These are phyloP conservation scores for Agonopterix heracliana DNA, from an alignment of 2,888 invertebrate species.

Conservation along the genomic window DNA sequence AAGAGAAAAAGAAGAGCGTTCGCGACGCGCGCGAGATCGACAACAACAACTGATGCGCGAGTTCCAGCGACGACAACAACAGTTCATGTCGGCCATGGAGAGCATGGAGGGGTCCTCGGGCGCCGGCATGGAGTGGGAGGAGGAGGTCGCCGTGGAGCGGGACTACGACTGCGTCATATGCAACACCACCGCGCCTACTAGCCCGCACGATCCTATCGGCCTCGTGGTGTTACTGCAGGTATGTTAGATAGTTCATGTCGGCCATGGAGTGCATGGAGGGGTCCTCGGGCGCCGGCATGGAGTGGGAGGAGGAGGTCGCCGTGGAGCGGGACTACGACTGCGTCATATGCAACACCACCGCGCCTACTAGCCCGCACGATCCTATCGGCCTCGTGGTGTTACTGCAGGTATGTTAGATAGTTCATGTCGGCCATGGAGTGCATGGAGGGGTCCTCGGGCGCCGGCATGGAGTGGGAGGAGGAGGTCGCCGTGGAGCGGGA, in stretches of 20 bases:
- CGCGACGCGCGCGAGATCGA: slow-evolving; percentile 89
- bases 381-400: slow-evolving; percentile 91
- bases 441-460: slow-evolving; percentile 61
- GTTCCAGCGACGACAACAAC: slow-evolving; percentile 92
- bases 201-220: slow-evolving; percentile 85
- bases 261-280: slow-evolving; percentile 62
- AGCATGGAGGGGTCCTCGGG: slow-evolving; percentile 56
- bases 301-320: slow-evolving; percentile 80
- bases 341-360: slow-evolving; percentile 95
- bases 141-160: slow-evolving; percentile 77
- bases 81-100: slow-evolving; percentile 84
- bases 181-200: slow-evolving; percentile 91
- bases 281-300: slow-evolving; percentile 75
- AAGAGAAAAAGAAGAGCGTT: slow-evolving; percentile 88
- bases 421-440: slow-evolving; percentile 82
- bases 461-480: slow-evolving; percentile 79
- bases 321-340: slow-evolving; percentile 89
- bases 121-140: slow-evolving; percentile 79
- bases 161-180: slow-evolving; percentile 98
- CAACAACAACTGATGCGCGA: slow-evolving; percentile 87
- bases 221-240: slow-evolving; percentile 91
- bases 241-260: slow-evolving; percentile 84
- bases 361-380: slow-evolving; percentile 85
- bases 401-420: slow-evolving; percentile 83
- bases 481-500: slow-evolving; percentile 80